A percentile compares a stretch with the other conserved stretches of the same genome.
phyloP scores from a whole-genome alignment of 2,113 vertebrate species.

The Acinonyx jubatus region DNA sequence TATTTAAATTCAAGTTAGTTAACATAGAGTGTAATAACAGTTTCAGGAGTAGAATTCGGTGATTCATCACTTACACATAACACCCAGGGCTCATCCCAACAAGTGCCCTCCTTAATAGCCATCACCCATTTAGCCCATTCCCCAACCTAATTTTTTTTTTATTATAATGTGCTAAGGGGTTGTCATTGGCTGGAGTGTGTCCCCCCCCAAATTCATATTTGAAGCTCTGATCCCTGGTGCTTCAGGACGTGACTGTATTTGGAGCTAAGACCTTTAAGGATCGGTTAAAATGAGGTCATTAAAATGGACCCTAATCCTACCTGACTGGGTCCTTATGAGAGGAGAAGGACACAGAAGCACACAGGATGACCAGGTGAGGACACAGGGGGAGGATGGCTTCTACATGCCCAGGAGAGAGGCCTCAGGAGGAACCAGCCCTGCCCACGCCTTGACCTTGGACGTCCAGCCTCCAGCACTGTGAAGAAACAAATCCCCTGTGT shows the following conservation, averaged over 20 bases:
- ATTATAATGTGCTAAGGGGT: background rate
- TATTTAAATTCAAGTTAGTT: too few species aligned
- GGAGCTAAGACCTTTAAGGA: background rate
- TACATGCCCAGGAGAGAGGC: fast-evolving
- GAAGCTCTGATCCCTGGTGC: background rate
- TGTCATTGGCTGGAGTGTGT: background rate
- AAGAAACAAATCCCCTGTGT: background rate
- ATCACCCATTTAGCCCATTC: too few species aligned
- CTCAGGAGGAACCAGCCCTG: background rate
- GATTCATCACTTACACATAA: too few species aligned
- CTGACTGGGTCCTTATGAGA: background rate
- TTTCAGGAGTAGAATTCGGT: too few species aligned
- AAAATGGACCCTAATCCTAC: background rate
- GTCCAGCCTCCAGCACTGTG: background rate
- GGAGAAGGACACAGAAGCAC: background rate
- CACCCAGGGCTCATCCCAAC: too few species aligned
- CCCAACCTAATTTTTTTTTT: too few species aligned
- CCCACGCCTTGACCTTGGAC: background rate
- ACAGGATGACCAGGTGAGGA: fast-evolving
- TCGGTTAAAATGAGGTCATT: background rate
- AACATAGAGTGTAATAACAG: too few species aligned
- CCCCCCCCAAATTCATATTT: background rate
- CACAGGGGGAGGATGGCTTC: fast-evolving
- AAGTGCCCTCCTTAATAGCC: too few species aligned
- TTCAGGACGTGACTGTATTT: background rate